phyloP scores from a whole-genome alignment of 2,113 vertebrate genomes.

The Australoheros scitulus region DNA sequence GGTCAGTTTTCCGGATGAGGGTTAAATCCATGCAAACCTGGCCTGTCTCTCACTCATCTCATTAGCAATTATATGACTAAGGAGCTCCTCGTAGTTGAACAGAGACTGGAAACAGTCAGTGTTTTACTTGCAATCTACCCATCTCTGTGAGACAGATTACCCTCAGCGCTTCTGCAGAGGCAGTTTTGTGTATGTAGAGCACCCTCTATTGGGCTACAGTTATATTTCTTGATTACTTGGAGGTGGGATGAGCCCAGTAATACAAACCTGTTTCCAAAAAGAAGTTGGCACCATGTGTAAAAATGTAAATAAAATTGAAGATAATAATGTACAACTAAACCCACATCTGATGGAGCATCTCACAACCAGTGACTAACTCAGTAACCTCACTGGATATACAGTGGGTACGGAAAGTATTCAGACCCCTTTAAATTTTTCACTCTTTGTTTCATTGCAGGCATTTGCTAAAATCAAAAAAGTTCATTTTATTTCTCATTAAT shows the following conservation, averaged over 20 bases:
- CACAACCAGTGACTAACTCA: not conserved
- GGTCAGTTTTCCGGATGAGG: constrained; percentile 30
- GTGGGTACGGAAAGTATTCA: no score
- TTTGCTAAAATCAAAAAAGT: no score
- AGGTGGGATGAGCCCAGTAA: not conserved
- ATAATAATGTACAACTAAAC: not conserved
- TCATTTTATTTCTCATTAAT: no score
- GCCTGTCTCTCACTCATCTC: constrained; percentile 69
- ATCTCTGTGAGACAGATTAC: constrained; percentile 33
- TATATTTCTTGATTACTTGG: not conserved
- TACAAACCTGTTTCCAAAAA: not conserved
- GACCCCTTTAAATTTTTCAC: no score
- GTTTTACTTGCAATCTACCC: constrained; percentile 54
- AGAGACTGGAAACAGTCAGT: constrained; percentile 67
- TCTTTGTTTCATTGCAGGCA: no score
- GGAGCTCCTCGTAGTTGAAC: constrained; percentile 59
- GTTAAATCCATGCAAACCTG: constrained; percentile 58
- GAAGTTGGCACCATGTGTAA: not conserved
- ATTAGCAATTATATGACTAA: constrained; percentile 76
- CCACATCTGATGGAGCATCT: not conserved
- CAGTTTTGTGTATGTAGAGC: not conserved
- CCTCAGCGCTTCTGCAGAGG: not conserved
- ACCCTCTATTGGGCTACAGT: constrained; percentile 44
- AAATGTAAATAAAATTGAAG: not conserved
- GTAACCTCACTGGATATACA: not conserved